Conservation (phyloP, 2,113 vertebrate genomes). For the Girardinichthys multiradiatus region DNA sequence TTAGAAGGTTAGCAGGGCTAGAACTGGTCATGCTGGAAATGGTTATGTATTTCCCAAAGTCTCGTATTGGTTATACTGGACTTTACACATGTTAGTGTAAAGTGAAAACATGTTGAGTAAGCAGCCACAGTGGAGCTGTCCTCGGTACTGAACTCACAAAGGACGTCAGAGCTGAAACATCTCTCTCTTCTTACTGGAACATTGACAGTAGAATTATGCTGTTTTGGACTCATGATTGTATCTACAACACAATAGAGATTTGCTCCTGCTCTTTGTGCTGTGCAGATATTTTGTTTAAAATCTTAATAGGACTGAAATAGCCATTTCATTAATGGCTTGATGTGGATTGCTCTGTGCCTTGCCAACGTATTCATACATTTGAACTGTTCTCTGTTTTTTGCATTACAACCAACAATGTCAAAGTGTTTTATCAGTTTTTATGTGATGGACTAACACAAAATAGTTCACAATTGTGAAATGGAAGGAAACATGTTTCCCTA, state of each 20-base stretch:
- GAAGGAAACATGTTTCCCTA: too few species aligned
- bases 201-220: conserved; percentile 30
- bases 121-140: conserved; percentile 53
- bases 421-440: too few species aligned
- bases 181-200: conserved; percentile 26
- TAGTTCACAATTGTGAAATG: too few species aligned
- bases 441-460: too few species aligned
- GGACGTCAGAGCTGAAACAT: conserved; percentile 32
- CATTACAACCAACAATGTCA: too few species aligned
- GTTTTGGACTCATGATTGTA: conserved; percentile 25
- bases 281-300: conserved; percentile 39
- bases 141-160: conserved; percentile 58
- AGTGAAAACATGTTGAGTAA: conserved; percentile 27
- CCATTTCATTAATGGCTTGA: neutral
- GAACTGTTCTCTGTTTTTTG: too few species aligned
- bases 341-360: neutral
- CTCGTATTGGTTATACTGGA: too few species aligned
- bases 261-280: conserved; percentile 35
- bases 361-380: too few species aligned
- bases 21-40: too few species aligned
- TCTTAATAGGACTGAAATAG: conserved; percentile 16
- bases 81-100: too few species aligned
- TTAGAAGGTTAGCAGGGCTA: conserved; percentile 25
- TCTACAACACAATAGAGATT: conserved; percentile 31
- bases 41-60: too few species aligned